These are phyloP conservation scores for Sebastolobus altivelis DNA, from an alignment of 2,797 vertebrate species.

Conservation along the genomic window DNA sequence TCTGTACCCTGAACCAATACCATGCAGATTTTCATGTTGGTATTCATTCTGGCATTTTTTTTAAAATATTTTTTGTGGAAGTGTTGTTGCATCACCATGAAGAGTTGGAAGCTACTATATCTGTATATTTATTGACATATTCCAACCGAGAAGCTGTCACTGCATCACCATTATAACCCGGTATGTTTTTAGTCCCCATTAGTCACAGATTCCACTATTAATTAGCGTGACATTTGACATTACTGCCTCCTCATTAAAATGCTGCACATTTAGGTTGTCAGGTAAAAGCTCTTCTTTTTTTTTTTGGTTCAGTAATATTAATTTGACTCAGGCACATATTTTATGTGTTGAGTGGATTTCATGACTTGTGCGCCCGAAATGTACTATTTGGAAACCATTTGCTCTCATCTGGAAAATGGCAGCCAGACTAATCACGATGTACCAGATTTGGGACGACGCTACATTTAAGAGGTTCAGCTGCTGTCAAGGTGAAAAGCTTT, in stretches of 20 bases:
- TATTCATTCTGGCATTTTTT: not conserved
- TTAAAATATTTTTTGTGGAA: not conserved
- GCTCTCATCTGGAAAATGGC: constrained; percentile 27
- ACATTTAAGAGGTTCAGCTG: constrained; percentile 56
- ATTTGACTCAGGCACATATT: not conserved
- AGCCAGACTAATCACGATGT: constrained; percentile 16
- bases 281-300: constrained; percentile 3
- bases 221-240: constrained; percentile 59
- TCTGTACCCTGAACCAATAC: not conserved
- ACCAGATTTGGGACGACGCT: constrained; percentile 37
- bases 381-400: constrained; percentile 19
- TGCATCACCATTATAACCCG: constrained; percentile 47
- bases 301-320: constrained; percentile 12
- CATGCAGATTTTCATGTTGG: not conserved
- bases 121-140: constrained; percentile 22
- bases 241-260: constrained; percentile 47
- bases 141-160: constrained; percentile 13
- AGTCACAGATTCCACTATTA: constrained; percentile 43
- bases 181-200: constrained; percentile 34
- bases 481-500: constrained; percentile 77
- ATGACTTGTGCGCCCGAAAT: not conserved
- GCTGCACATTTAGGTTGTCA: not conserved
- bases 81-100: constrained; percentile 22
- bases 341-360: not conserved
- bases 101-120: not conserved